These are phyloP conservation scores for Netelia melanura DNA, from an alignment of 2,888 invertebrate species.

Conservation along the genomic window DNA sequence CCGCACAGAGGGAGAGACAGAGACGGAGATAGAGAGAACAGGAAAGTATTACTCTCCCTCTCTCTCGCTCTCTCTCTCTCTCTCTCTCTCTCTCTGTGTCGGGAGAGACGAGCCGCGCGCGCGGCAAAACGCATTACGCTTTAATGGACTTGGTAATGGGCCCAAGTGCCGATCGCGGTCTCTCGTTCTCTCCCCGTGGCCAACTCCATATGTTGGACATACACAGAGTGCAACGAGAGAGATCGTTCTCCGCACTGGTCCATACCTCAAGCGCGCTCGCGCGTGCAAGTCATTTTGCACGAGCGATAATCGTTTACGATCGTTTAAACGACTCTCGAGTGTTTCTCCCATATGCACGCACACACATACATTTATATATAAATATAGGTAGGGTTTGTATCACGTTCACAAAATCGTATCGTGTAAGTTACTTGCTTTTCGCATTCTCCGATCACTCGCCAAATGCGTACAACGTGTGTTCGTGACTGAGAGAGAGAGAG, in stretches of 20 bases:
- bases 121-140: constrained; percentile 65
- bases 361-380: not conserved
- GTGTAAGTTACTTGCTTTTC: constrained; percentile 47
- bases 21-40: not conserved
- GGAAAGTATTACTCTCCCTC: constrained; percentile 5
- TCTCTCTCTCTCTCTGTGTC: constrained; percentile 10
- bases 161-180: constrained; percentile 68
- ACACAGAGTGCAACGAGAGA: constrained; percentile 50
- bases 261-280: constrained; percentile 63
- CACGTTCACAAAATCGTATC: constrained; percentile 39
- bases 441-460: constrained; percentile 42
- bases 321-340: constrained; percentile 51
- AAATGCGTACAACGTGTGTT: constrained; percentile 30
- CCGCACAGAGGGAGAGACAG: constrained; percentile 45
- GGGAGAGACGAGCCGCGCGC: constrained; percentile 18
- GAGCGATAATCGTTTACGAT: constrained; percentile 66
- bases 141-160: constrained; percentile 69
- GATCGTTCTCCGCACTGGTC: constrained; percentile 47
- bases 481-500: not conserved
- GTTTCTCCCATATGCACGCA: not conserved
- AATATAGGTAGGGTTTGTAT: not conserved
- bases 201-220: constrained; percentile 27
- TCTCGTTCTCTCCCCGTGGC: constrained; percentile 15
- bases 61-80: constrained; percentile 13
- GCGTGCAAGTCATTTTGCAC: constrained; percentile 69